Percentiles rank a stretch among this genome's conserved stretches.
Conservation (phyloP, 1,140 invertebrate genomes). For the Papilio helenus region DNA sequence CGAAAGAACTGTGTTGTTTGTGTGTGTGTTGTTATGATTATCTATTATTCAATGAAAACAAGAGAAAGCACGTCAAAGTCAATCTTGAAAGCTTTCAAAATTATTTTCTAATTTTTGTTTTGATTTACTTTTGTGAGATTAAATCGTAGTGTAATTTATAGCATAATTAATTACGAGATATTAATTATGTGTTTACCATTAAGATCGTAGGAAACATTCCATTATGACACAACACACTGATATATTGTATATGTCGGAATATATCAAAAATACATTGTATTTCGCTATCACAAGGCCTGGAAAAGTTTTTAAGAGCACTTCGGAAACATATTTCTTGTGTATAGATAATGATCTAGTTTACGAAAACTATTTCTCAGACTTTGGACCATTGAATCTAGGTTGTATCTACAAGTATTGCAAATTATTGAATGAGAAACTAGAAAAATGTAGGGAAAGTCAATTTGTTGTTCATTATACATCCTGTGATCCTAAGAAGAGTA, state of each 20-base stretch:
- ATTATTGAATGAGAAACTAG: slow-evolving; percentile 89
- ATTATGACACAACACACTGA: slow-evolving; percentile 67
- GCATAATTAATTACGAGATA: slow-evolving; percentile 23
- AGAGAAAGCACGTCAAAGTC: slow-evolving; percentile 24
- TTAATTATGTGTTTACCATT: slow-evolving; percentile 24
- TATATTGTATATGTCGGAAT: slow-evolving; percentile 74
- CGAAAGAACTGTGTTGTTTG: neutral
- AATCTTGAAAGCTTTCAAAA: slow-evolving; percentile 32
- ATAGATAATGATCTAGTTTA: slow-evolving; percentile 96
- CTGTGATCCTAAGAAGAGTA: slow-evolving; percentile 87
- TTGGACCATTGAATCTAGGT: slow-evolving; percentile 97
- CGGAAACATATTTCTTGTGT: slow-evolving; percentile 94
- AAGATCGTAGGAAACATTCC: slow-evolving; percentile 26
- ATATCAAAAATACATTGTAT: slow-evolving; percentile 77
- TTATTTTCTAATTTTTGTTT: slow-evolving; percentile 51
- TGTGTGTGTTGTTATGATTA: neutral
- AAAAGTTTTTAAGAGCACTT: slow-evolving; percentile 87
- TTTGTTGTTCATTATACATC: slow-evolving; percentile 89
- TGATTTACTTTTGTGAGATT: slow-evolving; percentile 50
- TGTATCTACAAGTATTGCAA: slow-evolving; percentile 97
- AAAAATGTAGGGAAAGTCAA: slow-evolving; percentile 68
- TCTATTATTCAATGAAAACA: slow-evolving; percentile 28
- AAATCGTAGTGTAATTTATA: slow-evolving; percentile 52
- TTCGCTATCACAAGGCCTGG: slow-evolving; percentile 73
- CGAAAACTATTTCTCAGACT: slow-evolving; percentile 98